Percentiles rank a stretch among this genome's conserved stretches.
phyloP scores from a whole-genome alignment of 2,113 vertebrate genomes.

The Baryphthengus martii region DNA sequence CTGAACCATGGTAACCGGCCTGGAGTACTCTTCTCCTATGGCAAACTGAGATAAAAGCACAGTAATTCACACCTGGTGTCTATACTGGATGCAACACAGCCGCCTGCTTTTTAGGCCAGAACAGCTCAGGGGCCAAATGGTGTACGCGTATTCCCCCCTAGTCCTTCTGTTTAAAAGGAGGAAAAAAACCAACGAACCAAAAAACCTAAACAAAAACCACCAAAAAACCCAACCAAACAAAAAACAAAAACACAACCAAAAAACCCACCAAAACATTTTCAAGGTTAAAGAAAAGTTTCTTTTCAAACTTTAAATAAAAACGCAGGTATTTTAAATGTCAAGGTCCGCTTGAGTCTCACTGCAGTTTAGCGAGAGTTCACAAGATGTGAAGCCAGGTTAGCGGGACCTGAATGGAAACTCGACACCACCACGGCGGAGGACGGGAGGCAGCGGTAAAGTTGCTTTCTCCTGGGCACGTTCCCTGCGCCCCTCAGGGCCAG shows the following conservation, averaged over 20 bases:
- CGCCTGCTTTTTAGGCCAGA: not conserved
- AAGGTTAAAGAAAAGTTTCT: not conserved
- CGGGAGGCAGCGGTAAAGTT: rapidly evolving
- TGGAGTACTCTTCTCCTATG: not conserved
- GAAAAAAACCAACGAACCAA: too few species aligned
- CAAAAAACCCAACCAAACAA: not conserved
- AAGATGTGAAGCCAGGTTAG: not conserved
- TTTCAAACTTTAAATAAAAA: too few species aligned
- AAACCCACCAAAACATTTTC: not conserved
- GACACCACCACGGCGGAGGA: rapidly evolving
- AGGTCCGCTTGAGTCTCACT: not conserved
- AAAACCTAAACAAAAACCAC: not conserved
- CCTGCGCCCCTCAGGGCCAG: not conserved
- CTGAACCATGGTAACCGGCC: slow-evolving; percentile 16
- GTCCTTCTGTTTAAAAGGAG: not conserved
- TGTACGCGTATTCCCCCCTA: rapidly evolving
- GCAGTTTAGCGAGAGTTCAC: not conserved
- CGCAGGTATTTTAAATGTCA: not conserved
- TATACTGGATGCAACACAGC: not conserved
- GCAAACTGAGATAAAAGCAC: not conserved
- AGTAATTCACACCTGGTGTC: slow-evolving; percentile 20
- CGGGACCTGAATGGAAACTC: rapidly evolving
- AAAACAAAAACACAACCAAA: too few species aligned
- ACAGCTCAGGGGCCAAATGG: not conserved
- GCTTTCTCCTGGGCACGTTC: not conserved